Evolutionary conservation across 2,113 vertebrate species (phyloP).

Genomic region (Mastomys natalensis): DNA sequence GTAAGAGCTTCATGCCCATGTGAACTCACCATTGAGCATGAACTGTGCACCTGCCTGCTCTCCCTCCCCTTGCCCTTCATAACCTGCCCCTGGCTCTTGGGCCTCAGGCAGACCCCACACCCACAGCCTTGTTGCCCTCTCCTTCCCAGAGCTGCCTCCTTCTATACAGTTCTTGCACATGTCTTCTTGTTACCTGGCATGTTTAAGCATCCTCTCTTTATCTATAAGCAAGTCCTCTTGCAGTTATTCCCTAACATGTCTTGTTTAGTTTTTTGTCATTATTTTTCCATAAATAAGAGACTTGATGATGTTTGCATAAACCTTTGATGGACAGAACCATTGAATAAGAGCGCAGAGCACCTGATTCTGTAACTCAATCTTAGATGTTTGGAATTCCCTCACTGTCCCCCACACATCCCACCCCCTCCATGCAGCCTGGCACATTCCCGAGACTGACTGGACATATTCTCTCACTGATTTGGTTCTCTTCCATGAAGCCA

Average conservation of each 20-base stretch:
- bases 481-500: slow-evolving; percentile 61
- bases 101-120: slow-evolving; percentile 15
- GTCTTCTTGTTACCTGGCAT: slow-evolving; percentile 89
- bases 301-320: slow-evolving; percentile 81
- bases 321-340: slow-evolving; percentile 83
- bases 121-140: slow-evolving; percentile 8
- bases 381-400: slow-evolving; percentile 81
- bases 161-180: slow-evolving; percentile 89
- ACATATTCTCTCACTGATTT: slow-evolving; percentile 72
- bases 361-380: slow-evolving; percentile 83
- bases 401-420: background rate
- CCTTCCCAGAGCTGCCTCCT: slow-evolving; percentile 86
- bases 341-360: slow-evolving; percentile 72
- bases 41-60: background rate
- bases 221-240: slow-evolving; percentile 85
- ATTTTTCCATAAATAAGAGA: slow-evolving; percentile 81
- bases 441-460: slow-evolving; percentile 60
- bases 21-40: background rate
- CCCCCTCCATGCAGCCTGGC: background rate
- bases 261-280: slow-evolving; percentile 73
- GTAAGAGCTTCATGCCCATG: background rate
- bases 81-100: background rate
- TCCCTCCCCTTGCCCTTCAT: background rate
- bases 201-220: slow-evolving; percentile 88
- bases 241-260: slow-evolving; percentile 85